A percentile compares a stretch with the other conserved stretches of the same genome.
Conservation (phyloP, 2,888 invertebrate species). For the Nebria brevicollis region DNA sequence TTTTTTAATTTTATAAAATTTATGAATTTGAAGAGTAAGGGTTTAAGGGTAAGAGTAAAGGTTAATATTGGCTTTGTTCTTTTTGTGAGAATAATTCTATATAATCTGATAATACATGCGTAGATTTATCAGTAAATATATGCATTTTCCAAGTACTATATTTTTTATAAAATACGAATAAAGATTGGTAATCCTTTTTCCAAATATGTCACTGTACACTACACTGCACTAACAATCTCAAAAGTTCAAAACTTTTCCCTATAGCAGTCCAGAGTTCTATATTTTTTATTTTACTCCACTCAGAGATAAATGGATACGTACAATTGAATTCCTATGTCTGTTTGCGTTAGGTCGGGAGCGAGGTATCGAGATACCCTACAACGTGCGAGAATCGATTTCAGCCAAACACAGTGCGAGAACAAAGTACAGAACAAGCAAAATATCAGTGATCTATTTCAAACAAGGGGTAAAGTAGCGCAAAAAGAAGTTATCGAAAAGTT, state of each 20-base stretch:
- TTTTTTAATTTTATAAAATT: too few species aligned
- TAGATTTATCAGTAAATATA: too few species aligned
- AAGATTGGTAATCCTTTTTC: not conserved
- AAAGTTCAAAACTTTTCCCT: not conserved
- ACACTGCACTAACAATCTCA: not conserved
- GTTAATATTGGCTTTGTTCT: too few species aligned
- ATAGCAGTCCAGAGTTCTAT: not conserved
- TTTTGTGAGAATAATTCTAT: too few species aligned
- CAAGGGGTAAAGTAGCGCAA: not conserved
- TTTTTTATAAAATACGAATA: too few species aligned
- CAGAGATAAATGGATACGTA: not conserved
- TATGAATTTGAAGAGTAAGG: too few species aligned
- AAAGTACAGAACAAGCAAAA: not conserved
- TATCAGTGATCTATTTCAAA: not conserved
- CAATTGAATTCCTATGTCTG: not conserved
- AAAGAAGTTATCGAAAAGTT: not conserved
- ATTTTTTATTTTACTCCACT: not conserved
- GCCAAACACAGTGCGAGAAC: not conserved
- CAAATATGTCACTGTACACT: not conserved
- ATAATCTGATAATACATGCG: too few species aligned
- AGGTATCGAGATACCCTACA: not conserved
- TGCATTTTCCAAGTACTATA: too few species aligned
- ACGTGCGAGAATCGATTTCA: not conserved
- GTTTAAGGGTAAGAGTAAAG: too few species aligned
- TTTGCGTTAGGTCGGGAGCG: slow-evolving; percentile 1